A percentile compares a stretch with the other conserved stretches of the same genome.
phyloP scores from a whole-genome alignment of 2,797 vertebrate genomes.

The Prionace glauca region DNA sequence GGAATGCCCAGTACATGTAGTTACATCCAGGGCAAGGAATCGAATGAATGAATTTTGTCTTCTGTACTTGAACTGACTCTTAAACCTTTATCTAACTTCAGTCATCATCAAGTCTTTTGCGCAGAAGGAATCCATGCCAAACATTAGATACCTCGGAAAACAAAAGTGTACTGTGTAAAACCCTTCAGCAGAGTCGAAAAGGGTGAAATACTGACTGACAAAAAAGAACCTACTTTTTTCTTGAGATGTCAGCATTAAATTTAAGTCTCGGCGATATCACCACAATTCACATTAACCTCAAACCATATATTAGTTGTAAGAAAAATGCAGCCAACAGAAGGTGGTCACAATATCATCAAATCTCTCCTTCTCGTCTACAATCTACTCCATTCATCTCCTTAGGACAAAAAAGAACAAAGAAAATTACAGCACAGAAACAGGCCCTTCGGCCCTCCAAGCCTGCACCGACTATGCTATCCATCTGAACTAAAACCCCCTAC shows the following conservation, averaged over 20 bases:
- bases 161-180: not conserved
- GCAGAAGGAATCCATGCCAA: not conserved
- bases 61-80: too few species aligned
- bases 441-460: too few species aligned
- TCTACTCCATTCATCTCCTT: not conserved
- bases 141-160: not conserved
- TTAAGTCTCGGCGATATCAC: not conserved
- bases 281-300: not conserved
- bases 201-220: too few species aligned
- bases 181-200: not conserved
- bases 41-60: not conserved
- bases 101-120: not conserved
- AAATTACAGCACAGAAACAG: too few species aligned
- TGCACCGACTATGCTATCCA: too few species aligned
- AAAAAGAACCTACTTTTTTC: not conserved
- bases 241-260: not conserved
- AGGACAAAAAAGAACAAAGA: not conserved
- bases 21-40: not conserved
- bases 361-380: not conserved
- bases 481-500: too few species aligned
- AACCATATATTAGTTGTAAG: not conserved
- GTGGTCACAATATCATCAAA: not conserved
- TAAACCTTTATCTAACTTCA: not conserved
- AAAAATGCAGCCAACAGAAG: not conserved
- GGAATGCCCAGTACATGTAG: not conserved